These are phyloP conservation scores for Apostichopus californicus DNA, from an alignment of 35 echinoderm and acorn worm species.

Conservation along the genomic window DNA sequence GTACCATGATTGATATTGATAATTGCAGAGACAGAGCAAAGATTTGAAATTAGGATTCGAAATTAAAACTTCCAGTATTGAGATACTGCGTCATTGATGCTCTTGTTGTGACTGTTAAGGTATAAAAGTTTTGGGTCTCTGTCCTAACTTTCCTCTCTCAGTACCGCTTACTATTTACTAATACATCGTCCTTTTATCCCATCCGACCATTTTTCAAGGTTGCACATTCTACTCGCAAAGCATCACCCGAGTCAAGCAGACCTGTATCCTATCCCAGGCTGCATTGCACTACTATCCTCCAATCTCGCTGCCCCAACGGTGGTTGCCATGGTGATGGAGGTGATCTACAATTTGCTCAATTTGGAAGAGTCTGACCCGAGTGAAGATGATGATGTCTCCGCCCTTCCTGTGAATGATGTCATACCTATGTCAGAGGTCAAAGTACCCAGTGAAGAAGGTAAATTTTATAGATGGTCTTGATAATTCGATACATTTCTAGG, in stretches of 20 bases:
- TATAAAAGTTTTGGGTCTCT: neutral
- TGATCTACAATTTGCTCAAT: slow-evolving; percentile 75
- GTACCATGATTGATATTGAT: too few species aligned
- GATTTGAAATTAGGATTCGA: too few species aligned
- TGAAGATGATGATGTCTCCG: slow-evolving; percentile 1
- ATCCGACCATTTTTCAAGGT: neutral
- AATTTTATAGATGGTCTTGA: neutral
- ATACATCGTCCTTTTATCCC: too few species aligned
- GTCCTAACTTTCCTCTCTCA: neutral
- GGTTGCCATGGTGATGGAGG: slow-evolving; percentile 81
- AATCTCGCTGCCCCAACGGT: slow-evolving; percentile 46
- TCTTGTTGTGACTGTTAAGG: neutral
- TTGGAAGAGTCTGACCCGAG: slow-evolving; percentile 52
- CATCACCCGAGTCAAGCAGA: slow-evolving; percentile 54
- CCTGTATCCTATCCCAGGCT: slow-evolving; percentile 46
- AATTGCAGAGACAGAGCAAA: too few species aligned
- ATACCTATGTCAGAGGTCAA: slow-evolving; percentile 27
- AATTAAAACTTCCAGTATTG: too few species aligned
- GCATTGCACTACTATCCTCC: slow-evolving; percentile 65
- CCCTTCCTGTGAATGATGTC: neutral
- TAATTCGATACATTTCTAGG: too few species aligned
- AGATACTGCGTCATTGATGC: too few species aligned
- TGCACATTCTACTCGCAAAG: slow-evolving; percentile 68
- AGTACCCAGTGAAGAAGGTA: slow-evolving; percentile 32
- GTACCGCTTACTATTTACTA: neutral